Evolutionary conservation across 2,113 vertebrate genomes (phyloP).

Genomic region (Corynorhinus townsendii): DNA sequence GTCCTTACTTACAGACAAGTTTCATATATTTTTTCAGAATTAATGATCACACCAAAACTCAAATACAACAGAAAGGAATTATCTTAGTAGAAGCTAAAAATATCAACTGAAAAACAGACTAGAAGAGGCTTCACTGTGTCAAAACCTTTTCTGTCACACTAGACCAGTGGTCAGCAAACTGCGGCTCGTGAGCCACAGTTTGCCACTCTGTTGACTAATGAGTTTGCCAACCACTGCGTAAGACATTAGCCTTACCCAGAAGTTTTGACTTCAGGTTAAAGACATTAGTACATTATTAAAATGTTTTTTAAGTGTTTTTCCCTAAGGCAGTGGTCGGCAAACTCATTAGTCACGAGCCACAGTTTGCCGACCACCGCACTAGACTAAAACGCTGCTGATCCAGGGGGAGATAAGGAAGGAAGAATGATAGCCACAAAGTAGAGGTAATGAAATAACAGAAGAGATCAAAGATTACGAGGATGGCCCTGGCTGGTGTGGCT

Average conservation of each 20-base stretch:
- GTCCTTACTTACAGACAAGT: not conserved
- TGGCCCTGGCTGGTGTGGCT: no score
- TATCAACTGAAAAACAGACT: not conserved
- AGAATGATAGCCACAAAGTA: not conserved
- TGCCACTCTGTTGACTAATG: no score
- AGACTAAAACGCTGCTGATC: not conserved
- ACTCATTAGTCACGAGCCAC: no score
- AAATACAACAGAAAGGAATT: not conserved
- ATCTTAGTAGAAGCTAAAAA: not conserved
- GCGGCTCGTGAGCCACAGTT: no score
- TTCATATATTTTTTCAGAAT: not conserved
- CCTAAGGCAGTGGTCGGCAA: no score
- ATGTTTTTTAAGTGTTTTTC: no score
- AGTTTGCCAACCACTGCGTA: no score
- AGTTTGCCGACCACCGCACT: no score
- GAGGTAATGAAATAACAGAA: not conserved
- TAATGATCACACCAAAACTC: not conserved
- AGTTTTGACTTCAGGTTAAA: no score
- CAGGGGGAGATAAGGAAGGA: not conserved
- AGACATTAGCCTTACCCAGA: no score
- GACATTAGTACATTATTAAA: no score
- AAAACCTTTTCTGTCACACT: not conserved
- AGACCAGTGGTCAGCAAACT: not conserved
- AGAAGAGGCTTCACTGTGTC: not conserved
- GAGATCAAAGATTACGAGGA: not conserved